Conservation (phyloP, 2,797 vertebrate genomes). For the Alauda arvensis region DNA sequence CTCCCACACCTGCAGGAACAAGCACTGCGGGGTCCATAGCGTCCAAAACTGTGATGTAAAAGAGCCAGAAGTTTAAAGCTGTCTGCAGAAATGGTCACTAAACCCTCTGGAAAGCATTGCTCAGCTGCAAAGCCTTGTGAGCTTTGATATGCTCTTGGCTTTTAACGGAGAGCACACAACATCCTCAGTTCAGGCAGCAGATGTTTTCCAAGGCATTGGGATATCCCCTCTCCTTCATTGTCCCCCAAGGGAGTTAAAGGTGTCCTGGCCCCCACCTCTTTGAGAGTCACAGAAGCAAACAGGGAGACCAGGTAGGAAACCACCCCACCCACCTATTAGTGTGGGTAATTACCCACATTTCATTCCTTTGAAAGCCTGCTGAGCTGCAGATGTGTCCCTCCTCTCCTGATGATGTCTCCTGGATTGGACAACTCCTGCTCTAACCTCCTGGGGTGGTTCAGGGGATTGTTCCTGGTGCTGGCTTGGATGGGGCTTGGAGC, state of each 20-base stretch:
- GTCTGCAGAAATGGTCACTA: background rate
- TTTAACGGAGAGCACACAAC: background rate
- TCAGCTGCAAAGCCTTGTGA: background rate
- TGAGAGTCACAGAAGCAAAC: background rate
- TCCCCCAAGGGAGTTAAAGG: background rate
- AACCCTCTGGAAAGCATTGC: background rate
- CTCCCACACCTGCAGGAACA: background rate
- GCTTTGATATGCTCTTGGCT: background rate
- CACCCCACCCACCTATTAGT: too few relatives aligned
- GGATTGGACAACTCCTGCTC: background rate
- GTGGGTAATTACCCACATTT: background rate
- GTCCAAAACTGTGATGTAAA: background rate
- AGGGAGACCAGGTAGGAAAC: background rate
- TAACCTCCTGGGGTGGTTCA: background rate
- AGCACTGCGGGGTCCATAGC: background rate
- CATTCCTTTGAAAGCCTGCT: background rate
- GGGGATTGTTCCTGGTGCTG: background rate
- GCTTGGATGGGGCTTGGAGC: background rate
- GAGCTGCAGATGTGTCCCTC: background rate
- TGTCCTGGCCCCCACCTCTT: background rate
- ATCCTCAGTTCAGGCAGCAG: background rate
- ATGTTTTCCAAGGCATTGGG: background rate
- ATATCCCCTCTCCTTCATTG: background rate
- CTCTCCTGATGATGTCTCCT: background rate
- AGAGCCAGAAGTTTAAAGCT: background rate